phyloP scores from a whole-genome alignment of 2,888 invertebrate genomes.

The Drosophila ustulata region DNA sequence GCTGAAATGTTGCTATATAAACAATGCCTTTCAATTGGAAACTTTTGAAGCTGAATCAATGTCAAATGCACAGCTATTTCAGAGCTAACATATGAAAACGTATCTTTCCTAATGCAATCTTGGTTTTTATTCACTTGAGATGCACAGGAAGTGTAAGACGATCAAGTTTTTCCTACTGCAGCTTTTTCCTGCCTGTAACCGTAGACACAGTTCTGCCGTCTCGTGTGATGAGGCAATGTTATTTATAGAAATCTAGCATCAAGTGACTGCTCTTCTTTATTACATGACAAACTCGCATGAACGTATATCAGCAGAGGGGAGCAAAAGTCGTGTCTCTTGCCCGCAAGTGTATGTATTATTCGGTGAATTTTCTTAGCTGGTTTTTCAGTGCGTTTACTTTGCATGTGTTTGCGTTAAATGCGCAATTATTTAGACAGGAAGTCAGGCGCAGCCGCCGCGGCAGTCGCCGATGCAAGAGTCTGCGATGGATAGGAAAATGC shows the following conservation, averaged over 20 bases:
- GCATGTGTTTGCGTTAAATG: conserved; percentile 60
- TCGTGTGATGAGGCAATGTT: neutral
- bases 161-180: conserved; percentile 13
- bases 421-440: conserved; percentile 74
- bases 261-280: neutral
- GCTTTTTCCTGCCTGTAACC: neutral
- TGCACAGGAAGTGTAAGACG: conserved; percentile 16
- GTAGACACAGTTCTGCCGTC: neutral
- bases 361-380: conserved; percentile 1
- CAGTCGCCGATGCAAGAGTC: conserved; percentile 25
- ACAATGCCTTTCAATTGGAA: neutral
- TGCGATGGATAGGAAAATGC: conserved; percentile 28
- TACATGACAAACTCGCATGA: neutral
- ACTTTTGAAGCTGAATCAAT: neutral
- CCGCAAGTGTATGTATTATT: conserved; percentile 8
- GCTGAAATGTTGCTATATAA: neutral
- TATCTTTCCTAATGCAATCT: neutral
- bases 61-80: neutral
- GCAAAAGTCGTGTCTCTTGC: neutral
- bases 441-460: conserved; percentile 52
- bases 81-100: neutral
- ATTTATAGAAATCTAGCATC: conserved; percentile 6
- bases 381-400: conserved; percentile 31
- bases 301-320: neutral
- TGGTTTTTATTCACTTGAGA: neutral